A percentile compares a stretch with the other conserved stretches of the same genome.
These are phyloP conservation scores for Melanostoma mellinum DNA, from an alignment of 2,888 invertebrate genomes.

Conservation along the genomic window DNA sequence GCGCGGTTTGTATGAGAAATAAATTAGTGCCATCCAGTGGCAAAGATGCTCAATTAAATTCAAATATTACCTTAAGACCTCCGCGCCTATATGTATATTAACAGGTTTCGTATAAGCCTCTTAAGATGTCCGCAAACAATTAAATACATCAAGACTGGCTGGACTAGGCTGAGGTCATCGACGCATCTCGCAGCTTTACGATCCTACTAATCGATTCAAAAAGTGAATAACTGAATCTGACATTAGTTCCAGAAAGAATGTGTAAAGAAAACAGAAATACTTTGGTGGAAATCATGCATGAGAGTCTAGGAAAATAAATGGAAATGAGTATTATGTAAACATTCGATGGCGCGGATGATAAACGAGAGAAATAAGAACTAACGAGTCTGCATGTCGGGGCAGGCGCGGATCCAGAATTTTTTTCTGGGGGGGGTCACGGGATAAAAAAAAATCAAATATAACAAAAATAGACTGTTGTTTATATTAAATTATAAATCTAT, in stretches of 20 bases:
- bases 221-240: background rate
- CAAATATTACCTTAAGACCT: slow-evolving; percentile 38
- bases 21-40: slow-evolving; percentile 29
- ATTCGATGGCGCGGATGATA: too few relatives aligned
- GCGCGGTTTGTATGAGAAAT: slow-evolving; percentile 20
- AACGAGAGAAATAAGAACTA: too few relatives aligned
- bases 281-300: background rate
- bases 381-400: too few relatives aligned
- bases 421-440: too few relatives aligned
- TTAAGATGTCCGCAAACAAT: slow-evolving; percentile 62
- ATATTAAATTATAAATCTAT: too few relatives aligned
- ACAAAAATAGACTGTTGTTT: too few relatives aligned
- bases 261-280: background rate
- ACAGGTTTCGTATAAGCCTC: slow-evolving; percentile 56
- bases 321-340: too few relatives aligned
- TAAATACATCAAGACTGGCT: slow-evolving; percentile 52
- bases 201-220: slow-evolving; percentile 9
- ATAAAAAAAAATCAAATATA: too few relatives aligned
- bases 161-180: slow-evolving; percentile 27
- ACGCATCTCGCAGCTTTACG: slow-evolving; percentile 9
- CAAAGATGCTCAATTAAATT: slow-evolving; percentile 47
- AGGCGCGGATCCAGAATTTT: too few relatives aligned
- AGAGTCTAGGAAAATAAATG: too few relatives aligned
- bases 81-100: slow-evolving; percentile 24
- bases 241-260: background rate